Evolutionary conservation across 2,113 vertebrate genomes (phyloP), one percentile per base, ranked within the genome.

Genomic region (Theristicus caerulescens): DNA sequence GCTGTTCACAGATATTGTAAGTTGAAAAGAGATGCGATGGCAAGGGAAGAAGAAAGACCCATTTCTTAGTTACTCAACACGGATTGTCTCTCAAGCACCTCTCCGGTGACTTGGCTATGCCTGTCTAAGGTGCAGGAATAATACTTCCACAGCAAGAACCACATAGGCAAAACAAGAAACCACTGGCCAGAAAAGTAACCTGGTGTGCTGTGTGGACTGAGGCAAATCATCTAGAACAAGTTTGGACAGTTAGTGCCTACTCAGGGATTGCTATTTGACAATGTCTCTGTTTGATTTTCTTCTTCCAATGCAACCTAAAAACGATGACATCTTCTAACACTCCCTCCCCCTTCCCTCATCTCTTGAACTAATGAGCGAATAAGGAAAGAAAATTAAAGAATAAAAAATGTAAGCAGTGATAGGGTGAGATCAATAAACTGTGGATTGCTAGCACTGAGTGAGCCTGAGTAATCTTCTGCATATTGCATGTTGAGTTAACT

Each of bases 341-440:
- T 69, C 59, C 64, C 74, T 86, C 80, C 67, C 31, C 31, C 58
- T 89, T 76, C 52, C 36, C 59, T 81, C 65, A 71, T 86, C 69
- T 94, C 77, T 82, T 79, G 91, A 94, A 97, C 94, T 97, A 98
- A 98, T 98, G 96, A 98, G 93, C 96, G 98, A 98, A 98, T 96
- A 96, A 98, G 96, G 94, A 97, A 98, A 98, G 98, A 98, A 98
- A 98, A 98, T 98, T 98, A 98, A 98, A 98, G 96, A 96, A 97
- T 98, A 98, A 98, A 98, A 98, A 98, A 97, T 98, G 94, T 98
- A 98, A 98, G 97, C 94, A 94, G 94, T 96, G 97, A 97, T 97
- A 97, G 95, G 77, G 70, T 91, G 92, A 97, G 94, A 98, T 98
- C 98, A 98, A 98, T 98, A 98, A 98, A 96, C 97, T 96, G 95